Base-by-base conservation (phyloP, 2,888 invertebrate genomes). In the Hypena proboscidalis region DNA sequence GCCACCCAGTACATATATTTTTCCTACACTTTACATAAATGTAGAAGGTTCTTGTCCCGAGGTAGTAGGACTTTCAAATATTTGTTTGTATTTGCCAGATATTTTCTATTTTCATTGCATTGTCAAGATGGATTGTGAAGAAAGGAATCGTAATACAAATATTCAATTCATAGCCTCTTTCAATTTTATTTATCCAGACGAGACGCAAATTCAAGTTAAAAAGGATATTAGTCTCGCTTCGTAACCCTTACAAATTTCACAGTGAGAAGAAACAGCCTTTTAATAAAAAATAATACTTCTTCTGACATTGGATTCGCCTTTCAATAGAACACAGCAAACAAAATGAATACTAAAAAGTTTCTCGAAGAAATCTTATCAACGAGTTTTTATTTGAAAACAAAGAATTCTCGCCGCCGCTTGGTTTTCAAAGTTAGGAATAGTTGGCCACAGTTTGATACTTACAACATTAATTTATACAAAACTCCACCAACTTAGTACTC, bases 401-500 rank as follows among this genome's bases (percentile, higher is more conserved):
- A 59, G 49, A 56, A 50, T 48, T 56, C 42, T 45, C 32, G 13
- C 39, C 32, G 35, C 35, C 21, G 30, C 72, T 48, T 48, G 54
- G 76, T 74, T 58, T 40, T 38, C 11, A 43, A 56, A 67, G 38
- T 67, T 64, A 10, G 41, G 33, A 57, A 67, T 64, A 67, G 61
- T 67, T 58, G 15, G 38, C 54, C 56, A 41, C 51, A 49, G 65
- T 55, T 46, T 48, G 56, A 54, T 58, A 52, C 64, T 68, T 66
- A 62, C 42, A 62, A 47, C 38, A 56, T 58, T 69, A 62, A 56
- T 60, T 66, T 66, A 56, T 59, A 59, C 55, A 62, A 58, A 54
- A 63, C 53, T 59, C 55, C 47, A 50, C 53, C 55, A 65, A 70
- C 58, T 62, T 57, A 55, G 56, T 64, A 59, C 64, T 69, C 54